Evolutionary conservation across 2,113 vertebrate genomes (phyloP).

Genomic region (Ochotona princeps): DNA sequence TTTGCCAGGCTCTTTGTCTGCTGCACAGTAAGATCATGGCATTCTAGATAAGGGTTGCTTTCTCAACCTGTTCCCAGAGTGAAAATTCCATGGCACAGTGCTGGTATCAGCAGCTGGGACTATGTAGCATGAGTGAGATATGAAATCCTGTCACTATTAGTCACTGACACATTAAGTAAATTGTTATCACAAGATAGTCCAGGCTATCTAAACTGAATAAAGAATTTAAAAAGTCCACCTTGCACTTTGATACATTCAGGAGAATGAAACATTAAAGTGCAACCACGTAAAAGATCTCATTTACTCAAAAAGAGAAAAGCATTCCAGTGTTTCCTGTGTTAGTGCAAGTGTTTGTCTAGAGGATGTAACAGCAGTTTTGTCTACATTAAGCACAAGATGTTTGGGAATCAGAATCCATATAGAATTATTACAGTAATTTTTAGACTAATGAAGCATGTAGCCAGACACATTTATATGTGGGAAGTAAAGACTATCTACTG

Average conservation of each 20-base stretch:
- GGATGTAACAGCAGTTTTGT: background rate
- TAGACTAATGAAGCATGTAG: background rate
- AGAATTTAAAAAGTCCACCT: background rate
- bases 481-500: background rate
- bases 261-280: background rate
- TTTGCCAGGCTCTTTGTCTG: background rate
- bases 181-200: background rate
- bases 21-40: background rate
- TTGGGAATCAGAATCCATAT: background rate
- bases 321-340: background rate
- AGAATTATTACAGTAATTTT: background rate
- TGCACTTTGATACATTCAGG: background rate
- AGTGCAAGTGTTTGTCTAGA: background rate
- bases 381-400: background rate
- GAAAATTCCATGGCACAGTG: background rate
- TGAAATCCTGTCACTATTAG: too few relatives aligned
- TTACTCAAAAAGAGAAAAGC: conserved; percentile 2
- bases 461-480: too few relatives aligned
- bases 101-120: background rate
- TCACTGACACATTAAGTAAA: background rate
- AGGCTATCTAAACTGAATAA: background rate
- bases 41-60: background rate
- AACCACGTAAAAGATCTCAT: background rate
- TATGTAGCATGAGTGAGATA: background rate
- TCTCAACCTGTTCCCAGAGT: background rate